Evolutionary conservation across 1,140 invertebrate genomes (phyloP), one percentile per base, ranked within the genome.

Genomic region (Drosophila biarmipes): DNA sequence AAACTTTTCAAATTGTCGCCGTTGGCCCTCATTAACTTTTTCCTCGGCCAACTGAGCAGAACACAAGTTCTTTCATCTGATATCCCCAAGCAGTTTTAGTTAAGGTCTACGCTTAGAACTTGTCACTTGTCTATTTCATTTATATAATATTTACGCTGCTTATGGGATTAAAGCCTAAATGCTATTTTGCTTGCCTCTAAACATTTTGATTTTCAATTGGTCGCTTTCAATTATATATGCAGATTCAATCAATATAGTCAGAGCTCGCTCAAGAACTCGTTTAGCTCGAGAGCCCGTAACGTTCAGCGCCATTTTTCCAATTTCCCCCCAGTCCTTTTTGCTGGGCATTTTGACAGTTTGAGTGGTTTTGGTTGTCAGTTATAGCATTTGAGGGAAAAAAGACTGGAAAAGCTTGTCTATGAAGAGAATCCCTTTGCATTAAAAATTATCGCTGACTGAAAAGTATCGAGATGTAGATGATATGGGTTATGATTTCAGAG

Each of bases 321-420:
- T 49, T 48, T 31, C 27, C 10, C 31, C n/a, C 52, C 53, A 19
- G 37, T 6, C 19, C 29, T 58, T 64, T 49, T 54, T 46, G 29
- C 17, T 62, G 73, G 55, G n/a, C 57, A 49, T 77, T 82, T 80
- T 80, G 79, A 82, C 73, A 80, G 55, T 80, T 80, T 77, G 78
- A 82, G 79, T 82, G 79, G 73, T 77, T 69, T 82, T 61, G 77
- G 79, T 67, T 80, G 79, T 77, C 78, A 80, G 75, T 69, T 62
- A 54, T 38, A 55, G 45, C 15, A 69, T 35, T 52, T 27, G 34
- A 37, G 35, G 29, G 34, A 38, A 34, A 63, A 43, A 35, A 55
- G 34, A 46, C 55, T 34, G 46, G 15, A 68, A 54, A 71, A 72
- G 72, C 61, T 38, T 62, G 37, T 58, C 66, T 72, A 51, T 79